Percentiles rank a stretch among this genome's conserved stretches.
Conservation (phyloP, 2,888 invertebrate genomes). For the Dryobotodes eremita region DNA sequence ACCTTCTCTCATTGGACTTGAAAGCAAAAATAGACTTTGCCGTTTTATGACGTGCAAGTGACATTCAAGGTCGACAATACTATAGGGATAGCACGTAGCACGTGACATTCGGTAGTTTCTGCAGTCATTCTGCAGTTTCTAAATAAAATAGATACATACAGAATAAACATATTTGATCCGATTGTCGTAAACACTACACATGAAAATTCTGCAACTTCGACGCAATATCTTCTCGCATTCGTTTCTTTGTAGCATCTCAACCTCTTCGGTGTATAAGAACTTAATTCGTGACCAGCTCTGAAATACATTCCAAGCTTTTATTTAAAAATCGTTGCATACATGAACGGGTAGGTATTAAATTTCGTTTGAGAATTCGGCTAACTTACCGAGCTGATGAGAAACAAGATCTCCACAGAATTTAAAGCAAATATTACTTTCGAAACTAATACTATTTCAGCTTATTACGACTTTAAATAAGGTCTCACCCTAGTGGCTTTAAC, state of each 20-base stretch:
- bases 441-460: neutral
- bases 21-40: too few species aligned
- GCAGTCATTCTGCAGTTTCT: neutral
- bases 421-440: neutral
- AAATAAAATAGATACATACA: conserved; percentile 39
- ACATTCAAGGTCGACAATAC: neutral
- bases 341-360: neutral
- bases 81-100: too few species aligned
- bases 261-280: conserved; percentile 52
- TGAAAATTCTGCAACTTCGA: conserved; percentile 44
- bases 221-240: conserved; percentile 33
- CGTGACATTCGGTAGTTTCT: neutral
- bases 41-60: too few species aligned
- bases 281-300: conserved; percentile 61
- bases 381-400: neutral
- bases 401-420: neutral
- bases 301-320: conserved; percentile 20
- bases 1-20: too few species aligned
- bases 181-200: conserved; percentile 42
- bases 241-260: conserved; percentile 47
- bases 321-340: neutral
- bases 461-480: neutral
- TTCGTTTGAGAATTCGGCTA: neutral
- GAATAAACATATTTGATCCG: conserved; percentile 28
- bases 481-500: conserved; percentile 74